Conservation (phyloP, 2,113 vertebrate genomes). For the Odocoileus hemionus region DNA sequence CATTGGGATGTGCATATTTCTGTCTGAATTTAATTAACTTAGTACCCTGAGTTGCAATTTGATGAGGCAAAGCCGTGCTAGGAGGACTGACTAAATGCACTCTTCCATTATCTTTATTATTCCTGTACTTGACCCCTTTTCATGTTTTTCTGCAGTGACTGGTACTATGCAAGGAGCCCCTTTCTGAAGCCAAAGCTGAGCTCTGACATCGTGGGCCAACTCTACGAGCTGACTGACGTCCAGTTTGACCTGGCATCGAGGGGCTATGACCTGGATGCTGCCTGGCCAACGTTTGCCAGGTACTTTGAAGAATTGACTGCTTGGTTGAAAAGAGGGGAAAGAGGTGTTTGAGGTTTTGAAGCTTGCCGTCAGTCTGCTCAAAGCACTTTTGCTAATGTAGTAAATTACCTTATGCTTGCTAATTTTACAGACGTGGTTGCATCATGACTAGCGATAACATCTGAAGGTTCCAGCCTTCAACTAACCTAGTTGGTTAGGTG, state of each 20-base stretch:
- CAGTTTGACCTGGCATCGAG: conserved; percentile 92
- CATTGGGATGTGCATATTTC: neutral
- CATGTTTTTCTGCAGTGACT: conserved; percentile 84
- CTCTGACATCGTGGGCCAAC: conserved; percentile 90
- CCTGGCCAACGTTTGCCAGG: conserved; percentile 95
- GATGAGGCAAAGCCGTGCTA: neutral
- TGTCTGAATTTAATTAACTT: neutral
- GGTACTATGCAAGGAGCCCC: conserved; percentile 95
- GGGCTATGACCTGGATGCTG: conserved; percentile 92
- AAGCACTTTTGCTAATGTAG: neutral
- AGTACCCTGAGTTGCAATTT: neutral
- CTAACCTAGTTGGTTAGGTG: neutral
- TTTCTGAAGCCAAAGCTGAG: conserved; percentile 91
- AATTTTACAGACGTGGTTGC: neutral
- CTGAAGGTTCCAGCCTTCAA: neutral
- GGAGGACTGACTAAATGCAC: neutral
- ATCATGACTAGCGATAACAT: rapidly evolving
- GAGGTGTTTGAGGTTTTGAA: neutral
- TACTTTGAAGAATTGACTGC: conserved; percentile 63
- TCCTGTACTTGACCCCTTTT: neutral
- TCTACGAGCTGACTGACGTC: conserved; percentile 96
- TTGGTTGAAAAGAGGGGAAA: neutral
- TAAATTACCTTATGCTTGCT: neutral
- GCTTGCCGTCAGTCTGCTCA: neutral
- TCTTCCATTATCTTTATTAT: neutral